Base-by-base conservation (phyloP, 2,888 invertebrate species). In the Artemia sinica region DNA sequence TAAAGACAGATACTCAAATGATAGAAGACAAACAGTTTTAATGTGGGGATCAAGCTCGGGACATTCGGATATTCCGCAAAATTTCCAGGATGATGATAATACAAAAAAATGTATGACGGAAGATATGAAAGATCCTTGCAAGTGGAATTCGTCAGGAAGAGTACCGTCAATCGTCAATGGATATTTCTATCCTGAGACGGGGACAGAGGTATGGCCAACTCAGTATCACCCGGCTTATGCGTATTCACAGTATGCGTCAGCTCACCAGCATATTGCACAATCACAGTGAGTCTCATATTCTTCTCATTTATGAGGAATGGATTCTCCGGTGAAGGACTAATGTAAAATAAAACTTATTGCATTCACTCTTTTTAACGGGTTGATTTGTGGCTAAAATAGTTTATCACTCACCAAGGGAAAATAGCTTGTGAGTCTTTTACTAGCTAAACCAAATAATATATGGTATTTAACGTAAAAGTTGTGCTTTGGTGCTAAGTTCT, bases 1-100 rank as follows among this genome's bases (percentile, higher is more conserved):
- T 48, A 65, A 66, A 28, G 50, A 58, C 8, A 48, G n/a, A 18
- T 48, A 52, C 41, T 58, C 52, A 13, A 80, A 83, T 69, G 85
- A 85, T 74, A 81, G 84, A 73, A 81, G 93, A 66, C 92, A 93
- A 79, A 93, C 92, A 12, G 93, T 92, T 69, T 83, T 93, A 65
- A 92, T 93, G 92, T 93, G 92, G 92, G 92, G 91, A 10, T 75
- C 76, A 14, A 58, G 58, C 58, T 14, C 14, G 14, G 58, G 58
- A 58, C 58, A 58, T n/a, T 14, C 71, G 73, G 75, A 12, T 72
- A 73, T 52, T 71, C 73, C 72, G 69, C 74, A 70, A 71, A 73
- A 70, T 13, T 68, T n/a, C 52, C 65, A n/a, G 48, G 51, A 68
- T 65, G 63, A 14, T 65, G 28, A 28, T 28, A 28, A 28, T 28